Evolutionary conservation across 2,113 vertebrate species (phyloP), one percentile per base, ranked within the genome.

Genomic region (Hipposideros armiger): DNA sequence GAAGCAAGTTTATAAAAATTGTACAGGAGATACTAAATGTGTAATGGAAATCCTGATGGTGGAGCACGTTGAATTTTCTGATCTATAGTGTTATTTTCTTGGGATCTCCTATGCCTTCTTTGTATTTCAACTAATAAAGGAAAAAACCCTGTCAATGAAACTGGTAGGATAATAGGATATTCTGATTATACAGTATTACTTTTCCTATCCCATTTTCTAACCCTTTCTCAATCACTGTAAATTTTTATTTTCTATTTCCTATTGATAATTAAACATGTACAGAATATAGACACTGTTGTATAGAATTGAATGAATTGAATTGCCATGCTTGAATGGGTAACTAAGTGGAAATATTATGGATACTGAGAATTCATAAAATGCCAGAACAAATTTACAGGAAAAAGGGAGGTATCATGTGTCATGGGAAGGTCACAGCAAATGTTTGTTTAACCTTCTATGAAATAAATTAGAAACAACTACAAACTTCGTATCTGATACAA

Each of bases 51-150:
- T 97, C 28, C 96, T 97, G 96, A 95, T 97, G 98, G 93, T 97
- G 97, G 96, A 98, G 98, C 97, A 98, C 96, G 95, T 97, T 98
- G 97, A 96, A 83, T 98, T 98, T 98, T 98, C 98, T 98, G 91
- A 98, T 96, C 97, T 8, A 97, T 84, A 98, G 97, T 98, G 98
- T 98, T 99, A 97, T 98, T 98, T 98, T 98, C 97, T 97, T 98
- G 98, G 95, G 96, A 97, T 96, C 97, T 97, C 81, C 93, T 93
- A 98, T 97, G 94, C 97, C 98, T 98, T 97, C 98, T 98, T 98
- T 98, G 97, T 98, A 98, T 98, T 98, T 98, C 96, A 98, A 28
- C 97, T 98, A 97, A 98, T 98, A 97, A 97, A 93, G 89, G 67
- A 97, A 95, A 90, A 50, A 96, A 80, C 89, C 89, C 0, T 98